Evolutionary conservation across 2,888 invertebrate species (phyloP).

Genomic region (Urechis unicinctus): DNA sequence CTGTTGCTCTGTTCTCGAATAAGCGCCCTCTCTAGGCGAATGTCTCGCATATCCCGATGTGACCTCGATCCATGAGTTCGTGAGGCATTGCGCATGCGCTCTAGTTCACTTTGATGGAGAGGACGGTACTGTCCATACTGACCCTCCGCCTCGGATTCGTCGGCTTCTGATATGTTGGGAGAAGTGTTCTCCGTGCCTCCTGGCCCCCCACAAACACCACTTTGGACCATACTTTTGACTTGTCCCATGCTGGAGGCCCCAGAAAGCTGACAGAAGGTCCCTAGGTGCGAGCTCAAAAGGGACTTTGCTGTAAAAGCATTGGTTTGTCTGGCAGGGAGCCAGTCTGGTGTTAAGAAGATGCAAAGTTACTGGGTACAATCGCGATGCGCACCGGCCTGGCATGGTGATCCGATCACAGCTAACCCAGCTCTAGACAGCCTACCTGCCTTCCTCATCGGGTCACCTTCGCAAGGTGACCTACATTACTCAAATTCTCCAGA

Average conservation of each 20-base stretch:
- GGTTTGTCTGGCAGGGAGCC: no score
- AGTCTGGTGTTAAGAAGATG: no score
- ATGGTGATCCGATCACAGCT: no score
- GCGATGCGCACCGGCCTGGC: no score
- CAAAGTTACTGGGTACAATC: no score
- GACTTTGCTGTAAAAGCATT: no score
- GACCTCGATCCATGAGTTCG: neutral
- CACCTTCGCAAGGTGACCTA: no score
- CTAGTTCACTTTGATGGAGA: conserved; percentile 1
- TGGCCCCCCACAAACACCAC: conserved; percentile 9
- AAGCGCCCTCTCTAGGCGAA: neutral
- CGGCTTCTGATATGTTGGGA: conserved; percentile 6
- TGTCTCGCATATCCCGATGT: neutral
- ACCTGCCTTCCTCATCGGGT: no score
- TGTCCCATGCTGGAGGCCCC: conserved; percentile 12
- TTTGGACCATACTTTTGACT: conserved; percentile 11
- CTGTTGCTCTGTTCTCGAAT: neutral
- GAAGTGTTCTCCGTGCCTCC: conserved; percentile 2
- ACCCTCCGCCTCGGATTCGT: conserved; percentile 13
- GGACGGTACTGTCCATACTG: conserved; percentile 14
- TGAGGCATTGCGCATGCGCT: neutral
- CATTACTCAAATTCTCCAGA: no score
- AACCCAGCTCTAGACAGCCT: no score
- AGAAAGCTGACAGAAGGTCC: no score
- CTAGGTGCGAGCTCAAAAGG: no score